These are phyloP conservation scores for Apteryx mantelli DNA, from an alignment of 2,113 vertebrate species.

Conservation along the genomic window DNA sequence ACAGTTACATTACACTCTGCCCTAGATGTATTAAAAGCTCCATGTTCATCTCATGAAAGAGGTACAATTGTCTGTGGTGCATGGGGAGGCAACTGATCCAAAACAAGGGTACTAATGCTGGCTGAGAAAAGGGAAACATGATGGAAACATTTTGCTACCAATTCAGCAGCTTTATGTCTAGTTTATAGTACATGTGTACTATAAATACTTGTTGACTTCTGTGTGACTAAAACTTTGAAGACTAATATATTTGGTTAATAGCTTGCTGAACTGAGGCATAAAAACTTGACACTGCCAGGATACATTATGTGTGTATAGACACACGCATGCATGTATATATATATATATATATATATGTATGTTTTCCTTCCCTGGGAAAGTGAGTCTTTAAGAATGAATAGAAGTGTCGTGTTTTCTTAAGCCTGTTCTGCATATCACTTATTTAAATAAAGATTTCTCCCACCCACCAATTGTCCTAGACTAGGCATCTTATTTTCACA, in stretches of 20 bases:
- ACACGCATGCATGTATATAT: no score
- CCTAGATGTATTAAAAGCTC: neutral
- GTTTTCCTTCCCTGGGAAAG: neutral
- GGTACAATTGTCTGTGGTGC: neutral
- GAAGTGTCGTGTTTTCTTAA: neutral
- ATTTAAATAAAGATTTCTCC: neutral
- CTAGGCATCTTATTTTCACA: neutral
- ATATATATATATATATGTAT: neutral
- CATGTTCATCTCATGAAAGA: fast-evolving
- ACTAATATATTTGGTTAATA: neutral
- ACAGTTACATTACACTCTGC: neutral
- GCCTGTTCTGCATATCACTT: neutral
- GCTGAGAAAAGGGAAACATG: neutral
- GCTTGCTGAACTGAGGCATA: neutral
- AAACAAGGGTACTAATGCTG: neutral
- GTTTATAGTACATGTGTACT: neutral
- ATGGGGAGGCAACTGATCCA: neutral
- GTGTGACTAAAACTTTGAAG: neutral
- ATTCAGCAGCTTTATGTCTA: neutral
- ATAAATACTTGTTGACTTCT: neutral
- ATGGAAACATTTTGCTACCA: neutral
- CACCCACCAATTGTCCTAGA: neutral
- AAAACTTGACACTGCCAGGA: neutral
- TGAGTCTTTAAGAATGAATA: neutral
- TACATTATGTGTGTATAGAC: neutral